Percentiles rank a stretch among this genome's conserved stretches.
phyloP scores from a whole-genome alignment of 2,797 vertebrate genomes.

The Halcyon chelicuti region DNA sequence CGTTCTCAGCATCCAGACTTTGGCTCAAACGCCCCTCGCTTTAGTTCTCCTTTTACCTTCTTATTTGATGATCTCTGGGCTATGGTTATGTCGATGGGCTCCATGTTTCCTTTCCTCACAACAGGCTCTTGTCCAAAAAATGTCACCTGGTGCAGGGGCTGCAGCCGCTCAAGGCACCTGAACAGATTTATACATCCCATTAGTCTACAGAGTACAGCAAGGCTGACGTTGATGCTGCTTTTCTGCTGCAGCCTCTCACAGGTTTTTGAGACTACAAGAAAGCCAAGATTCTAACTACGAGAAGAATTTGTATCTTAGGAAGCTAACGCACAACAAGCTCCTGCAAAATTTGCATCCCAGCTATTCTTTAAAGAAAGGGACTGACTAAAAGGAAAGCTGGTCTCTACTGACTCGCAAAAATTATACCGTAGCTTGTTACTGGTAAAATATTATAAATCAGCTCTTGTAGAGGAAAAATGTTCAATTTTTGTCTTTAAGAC shows the following conservation, averaged over 20 bases:
- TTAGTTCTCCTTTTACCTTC: conserved; percentile 83
- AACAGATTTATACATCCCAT: neutral
- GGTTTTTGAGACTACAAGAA: neutral
- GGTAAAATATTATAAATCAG: neutral
- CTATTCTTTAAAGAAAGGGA: neutral
- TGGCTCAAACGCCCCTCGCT: neutral
- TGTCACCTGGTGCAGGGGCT: conserved; percentile 88
- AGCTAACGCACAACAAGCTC: neutral
- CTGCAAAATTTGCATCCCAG: neutral
- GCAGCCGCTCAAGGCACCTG: conserved; percentile 90
- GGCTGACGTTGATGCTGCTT: neutral
- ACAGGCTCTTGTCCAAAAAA: conserved; percentile 86
- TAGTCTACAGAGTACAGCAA: neutral
- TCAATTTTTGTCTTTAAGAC: neutral
- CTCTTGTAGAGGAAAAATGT: neutral
- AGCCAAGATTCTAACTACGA: neutral
- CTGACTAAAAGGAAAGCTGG: neutral
- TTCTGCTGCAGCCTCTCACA: neutral
- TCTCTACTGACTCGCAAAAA: neutral
- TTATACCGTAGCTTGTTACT: neutral
- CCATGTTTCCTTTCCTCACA: conserved; percentile 89
- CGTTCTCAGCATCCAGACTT: neutral
- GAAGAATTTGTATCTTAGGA: neutral
- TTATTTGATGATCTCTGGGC: conserved; percentile 93
- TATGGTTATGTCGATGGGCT: conserved; percentile 87